These are phyloP conservation scores for Leptonema lineaticorne DNA, from an alignment of 1,140 invertebrate genomes.

Conservation along the genomic window DNA sequence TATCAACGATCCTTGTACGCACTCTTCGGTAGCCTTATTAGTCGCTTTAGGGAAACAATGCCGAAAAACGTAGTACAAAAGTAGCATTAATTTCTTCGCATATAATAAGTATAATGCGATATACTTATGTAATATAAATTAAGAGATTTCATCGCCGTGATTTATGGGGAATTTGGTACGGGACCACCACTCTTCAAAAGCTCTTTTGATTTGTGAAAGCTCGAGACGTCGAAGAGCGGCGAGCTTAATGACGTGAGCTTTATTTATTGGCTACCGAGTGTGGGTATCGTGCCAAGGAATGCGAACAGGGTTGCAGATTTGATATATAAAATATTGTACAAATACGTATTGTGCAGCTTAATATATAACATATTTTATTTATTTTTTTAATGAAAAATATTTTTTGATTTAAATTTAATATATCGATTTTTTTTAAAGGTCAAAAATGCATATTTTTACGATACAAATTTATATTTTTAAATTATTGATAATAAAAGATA, in stretches of 20 bases:
- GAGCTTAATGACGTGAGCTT: conserved; percentile 28
- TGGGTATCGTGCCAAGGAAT: too few relatives aligned
- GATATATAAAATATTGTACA: too few relatives aligned
- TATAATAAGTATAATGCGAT: background rate
- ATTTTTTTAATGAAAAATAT: background rate
- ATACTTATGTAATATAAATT: background rate
- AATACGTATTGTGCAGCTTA: too few relatives aligned
- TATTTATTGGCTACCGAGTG: conserved; percentile 33
- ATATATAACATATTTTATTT: too few relatives aligned
- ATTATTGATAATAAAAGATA: too few relatives aligned
- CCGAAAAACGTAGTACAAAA: background rate
- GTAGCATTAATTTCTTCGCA: background rate
- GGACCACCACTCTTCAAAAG: background rate
- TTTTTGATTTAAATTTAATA: too few relatives aligned
- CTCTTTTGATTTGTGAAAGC: conserved; percentile 24
- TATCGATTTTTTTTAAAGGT: too few relatives aligned
- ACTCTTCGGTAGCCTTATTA: too few relatives aligned
- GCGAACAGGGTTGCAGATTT: too few relatives aligned
- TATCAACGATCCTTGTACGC: too few relatives aligned
- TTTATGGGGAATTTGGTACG: background rate
- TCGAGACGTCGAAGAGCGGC: conserved; percentile 2
- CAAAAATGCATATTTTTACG: too few relatives aligned
- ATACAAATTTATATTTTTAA: too few relatives aligned
- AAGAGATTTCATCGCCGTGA: background rate
- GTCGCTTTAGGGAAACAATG: background rate